phyloP scores from a whole-genome alignment of 2,797 vertebrate genomes.

The Schizopygopsis pylzovi region DNA sequence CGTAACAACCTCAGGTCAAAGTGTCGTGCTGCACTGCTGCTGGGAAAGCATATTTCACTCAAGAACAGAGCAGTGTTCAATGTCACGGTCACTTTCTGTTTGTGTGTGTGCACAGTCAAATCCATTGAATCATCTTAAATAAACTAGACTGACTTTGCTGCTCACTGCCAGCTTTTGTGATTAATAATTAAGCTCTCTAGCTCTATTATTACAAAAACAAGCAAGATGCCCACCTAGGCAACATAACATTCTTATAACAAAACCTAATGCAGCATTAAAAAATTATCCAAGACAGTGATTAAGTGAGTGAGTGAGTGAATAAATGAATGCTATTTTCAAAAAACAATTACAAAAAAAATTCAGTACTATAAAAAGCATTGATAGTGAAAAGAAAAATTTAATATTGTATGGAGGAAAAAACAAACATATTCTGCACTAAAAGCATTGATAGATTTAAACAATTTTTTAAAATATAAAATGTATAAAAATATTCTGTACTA shows the following conservation, averaged over 20 bases:
- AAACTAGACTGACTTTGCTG: background rate
- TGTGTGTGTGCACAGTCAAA: slow-evolving; percentile 5
- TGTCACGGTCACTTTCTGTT: slow-evolving; percentile 37
- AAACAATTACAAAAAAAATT: background rate
- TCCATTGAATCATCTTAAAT: background rate
- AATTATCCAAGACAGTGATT: background rate
- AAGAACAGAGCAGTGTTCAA: slow-evolving; percentile 35
- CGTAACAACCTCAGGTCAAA: slow-evolving; percentile 60
- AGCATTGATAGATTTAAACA: background rate
- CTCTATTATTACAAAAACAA: background rate
- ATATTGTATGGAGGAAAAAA: background rate
- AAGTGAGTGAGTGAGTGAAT: too few species aligned
- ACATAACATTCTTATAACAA: background rate
- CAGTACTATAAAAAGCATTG: background rate
- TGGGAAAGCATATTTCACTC: slow-evolving; percentile 48
- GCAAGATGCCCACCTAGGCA: background rate
- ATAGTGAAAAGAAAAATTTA: too few species aligned
- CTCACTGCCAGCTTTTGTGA: background rate
- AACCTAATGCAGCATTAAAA: background rate
- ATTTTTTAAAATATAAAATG: background rate
- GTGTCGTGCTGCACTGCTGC: slow-evolving; percentile 24
- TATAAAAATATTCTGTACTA: background rate
- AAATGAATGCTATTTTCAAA: background rate
- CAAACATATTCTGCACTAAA: background rate
- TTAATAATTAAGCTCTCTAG: background rate